Base-by-base conservation (phyloP, 2,888 invertebrate species). In the Phragmatobia fuliginosa region DNA sequence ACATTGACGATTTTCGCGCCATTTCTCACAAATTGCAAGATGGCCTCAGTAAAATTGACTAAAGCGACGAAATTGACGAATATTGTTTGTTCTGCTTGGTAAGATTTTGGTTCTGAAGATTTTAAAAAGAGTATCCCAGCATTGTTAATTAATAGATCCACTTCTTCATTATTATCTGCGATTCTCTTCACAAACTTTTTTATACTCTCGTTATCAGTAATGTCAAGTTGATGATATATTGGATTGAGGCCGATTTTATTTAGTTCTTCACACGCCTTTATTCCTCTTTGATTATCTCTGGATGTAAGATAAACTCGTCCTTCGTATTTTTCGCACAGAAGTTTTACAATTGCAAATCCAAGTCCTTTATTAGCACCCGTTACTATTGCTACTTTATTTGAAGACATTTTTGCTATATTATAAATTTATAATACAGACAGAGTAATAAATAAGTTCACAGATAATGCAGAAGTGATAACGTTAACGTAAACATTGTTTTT, bases 321-420 rank as follows among this genome's bases (percentile, higher is more conserved):
- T 75, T 96, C 86, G 83, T 96, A 97, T 85, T 96, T 93, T 77
- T 96, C 89, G 84, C 97, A 97, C 2, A 97, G 90, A 1, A 94
- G 95, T 89, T 96, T 96, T 0, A 97, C 97, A 77, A 97, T 96
- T 1, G 95, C 96, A 82, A 94, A 96, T 8, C 97, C 97, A 63
- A 97, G 96, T 0, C 97, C 97, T 90, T 97, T 97, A 86, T 97
- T 97, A 10, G 96, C 94, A n/a, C 97, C 97, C 6, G 97, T 97
- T 45, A 97, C 97, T 1, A 95, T 74, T 3, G 93, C 94, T 67
- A 93, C 83, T 86, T 90, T 90, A 52, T 78, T 84, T 61, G 67
- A 60, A 3, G 85, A 72, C 91, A 91, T 91, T 32, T 66, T 74
- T 56, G n/a, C n/a, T n/a, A 16, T 28, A 14, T 25, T 49, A 8